Evolutionary conservation across 2,888 invertebrate species (phyloP).

Genomic region (Chloromyia formosa): DNA sequence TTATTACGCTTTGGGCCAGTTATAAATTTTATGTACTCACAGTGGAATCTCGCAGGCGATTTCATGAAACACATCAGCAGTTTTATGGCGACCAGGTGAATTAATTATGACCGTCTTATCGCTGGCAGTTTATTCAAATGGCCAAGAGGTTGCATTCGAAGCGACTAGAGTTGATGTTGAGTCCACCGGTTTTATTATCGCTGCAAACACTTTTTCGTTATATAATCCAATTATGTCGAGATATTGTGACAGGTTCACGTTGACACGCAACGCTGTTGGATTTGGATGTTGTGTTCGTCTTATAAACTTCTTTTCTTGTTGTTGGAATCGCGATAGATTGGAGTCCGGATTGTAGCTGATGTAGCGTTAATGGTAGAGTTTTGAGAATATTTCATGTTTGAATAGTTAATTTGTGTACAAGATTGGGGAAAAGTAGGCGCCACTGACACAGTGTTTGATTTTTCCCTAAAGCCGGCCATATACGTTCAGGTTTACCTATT

Average conservation of each 20-base stretch:
- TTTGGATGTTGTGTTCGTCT: background rate
- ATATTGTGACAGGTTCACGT: conserved; percentile 42
- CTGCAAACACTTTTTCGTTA: conserved; percentile 45
- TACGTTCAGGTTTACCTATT: too few species aligned
- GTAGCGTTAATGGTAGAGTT: conserved; percentile 10
- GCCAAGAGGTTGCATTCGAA: background rate
- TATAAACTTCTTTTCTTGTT: conserved; percentile 12
- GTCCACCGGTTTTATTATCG: conserved; percentile 43
- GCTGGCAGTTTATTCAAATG: conserved; percentile 36
- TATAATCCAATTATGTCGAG: conserved; percentile 49
- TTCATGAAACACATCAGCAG: background rate
- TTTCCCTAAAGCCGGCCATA: too few species aligned
- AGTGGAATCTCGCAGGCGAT: background rate
- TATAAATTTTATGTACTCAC: conserved; percentile 14
- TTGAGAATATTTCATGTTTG: conserved; percentile 9
- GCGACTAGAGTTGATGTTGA: background rate
- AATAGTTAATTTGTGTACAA: background rate
- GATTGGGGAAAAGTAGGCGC: too few species aligned
- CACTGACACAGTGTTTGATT: too few species aligned
- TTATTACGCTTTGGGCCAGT: conserved; percentile 3
- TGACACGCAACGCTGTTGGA: conserved; percentile 43
- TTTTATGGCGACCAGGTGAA: conserved; percentile 20
- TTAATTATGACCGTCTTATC: conserved; percentile 37
- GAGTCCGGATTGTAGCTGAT: background rate
- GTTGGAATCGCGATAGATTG: conserved; percentile 30